Base-by-base conservation (phyloP, 2,113 vertebrate species). In the Irena cyanogastra region DNA sequence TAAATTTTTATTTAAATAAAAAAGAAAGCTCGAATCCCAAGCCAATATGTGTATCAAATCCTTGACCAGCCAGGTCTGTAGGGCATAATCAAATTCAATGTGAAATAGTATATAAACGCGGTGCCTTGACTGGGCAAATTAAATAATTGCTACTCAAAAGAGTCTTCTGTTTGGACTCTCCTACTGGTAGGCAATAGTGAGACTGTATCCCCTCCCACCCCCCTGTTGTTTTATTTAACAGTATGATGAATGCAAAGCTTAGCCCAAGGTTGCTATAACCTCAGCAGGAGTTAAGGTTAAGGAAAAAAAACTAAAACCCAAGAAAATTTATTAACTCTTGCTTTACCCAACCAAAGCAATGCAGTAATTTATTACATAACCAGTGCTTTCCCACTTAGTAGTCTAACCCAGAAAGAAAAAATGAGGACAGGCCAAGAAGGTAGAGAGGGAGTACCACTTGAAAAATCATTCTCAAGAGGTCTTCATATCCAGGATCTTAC, bases 71-170 rank as follows among this genome's bases (percentile, higher is more conserved):
- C 98, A 98, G 98, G 98, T 98, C 98, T 98, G 97, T 98, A 98
- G 98, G 98, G 98, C 98, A 98, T 98, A 98, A 98, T 98, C 98
- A 98, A 98, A 98, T 98, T 98, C 98, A 98, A 98, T 98, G 98
- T 98, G 98, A 98, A 98, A 98, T 98, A 98, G 98, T 98, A 98
- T 98, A 98, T 97, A 98, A 98, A 98, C 84, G 98, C 97, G 97
- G 98, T 98, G 98, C 98, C 98, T 98, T 98, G 98, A 98, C 98
- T 98, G 98, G 98, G 98, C 98, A 98, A 98, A 98, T 98, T 98
- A 98, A 98, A 98, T 98, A 98, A 97, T 98, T 68, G 97, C 98
- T 98, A 98, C 98, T 98, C 98, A 97, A 97, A 97, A 96, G 98
- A 98, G 98, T 98, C 97, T 98, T 98, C 97, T 96, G 98, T 97